Evolutionary conservation across 2,113 vertebrate genomes (phyloP).

Genomic region (Rhinolophus sinicus): DNA sequence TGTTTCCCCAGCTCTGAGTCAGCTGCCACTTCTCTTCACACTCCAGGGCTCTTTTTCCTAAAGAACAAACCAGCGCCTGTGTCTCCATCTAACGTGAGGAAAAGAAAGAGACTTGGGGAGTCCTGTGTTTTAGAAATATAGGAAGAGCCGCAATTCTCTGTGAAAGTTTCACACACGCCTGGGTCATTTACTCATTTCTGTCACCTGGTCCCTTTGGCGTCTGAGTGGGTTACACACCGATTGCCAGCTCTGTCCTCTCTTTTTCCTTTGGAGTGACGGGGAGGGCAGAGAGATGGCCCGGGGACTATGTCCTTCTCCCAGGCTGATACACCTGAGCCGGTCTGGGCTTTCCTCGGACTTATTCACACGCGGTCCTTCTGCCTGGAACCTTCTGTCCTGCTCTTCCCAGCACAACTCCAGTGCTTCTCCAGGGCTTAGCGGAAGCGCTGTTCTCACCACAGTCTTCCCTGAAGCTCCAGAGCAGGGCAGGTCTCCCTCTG

Average conservation of each 20-base stretch:
- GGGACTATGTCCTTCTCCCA: not conserved
- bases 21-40: not conserved
- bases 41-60: not conserved
- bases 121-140: not conserved
- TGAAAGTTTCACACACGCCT: not conserved
- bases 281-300: rapidly evolving
- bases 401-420: not conserved
- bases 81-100: not conserved
- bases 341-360: not conserved
- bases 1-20: not conserved
- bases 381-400: not conserved
- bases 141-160: not conserved
- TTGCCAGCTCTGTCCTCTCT: not conserved
- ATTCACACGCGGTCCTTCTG: rapidly evolving
- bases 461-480: not conserved
- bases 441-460: rapidly evolving
- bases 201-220: not conserved
- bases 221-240: not conserved
- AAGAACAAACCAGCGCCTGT: not conserved
- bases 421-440: not conserved
- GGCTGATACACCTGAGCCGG: rapidly evolving
- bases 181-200: not conserved
- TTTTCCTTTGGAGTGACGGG: not conserved
- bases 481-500: not conserved
- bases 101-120: not conserved